Evolutionary conservation across 2,888 invertebrate genomes (phyloP), one percentile per base, ranked within the genome.

Genomic region (Metellina segmentata): DNA sequence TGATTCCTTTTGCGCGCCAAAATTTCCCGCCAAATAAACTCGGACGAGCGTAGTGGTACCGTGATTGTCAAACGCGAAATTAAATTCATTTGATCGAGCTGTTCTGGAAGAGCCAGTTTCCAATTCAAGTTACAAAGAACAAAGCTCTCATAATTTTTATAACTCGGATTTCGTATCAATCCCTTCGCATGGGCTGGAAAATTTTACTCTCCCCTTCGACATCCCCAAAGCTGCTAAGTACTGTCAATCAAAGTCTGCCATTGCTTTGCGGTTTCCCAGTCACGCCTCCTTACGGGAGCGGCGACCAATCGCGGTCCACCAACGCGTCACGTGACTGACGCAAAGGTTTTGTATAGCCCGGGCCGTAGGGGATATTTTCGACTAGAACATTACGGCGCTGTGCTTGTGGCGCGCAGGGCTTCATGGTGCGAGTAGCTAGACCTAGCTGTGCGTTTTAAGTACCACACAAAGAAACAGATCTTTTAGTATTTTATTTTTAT

Each of bases 391-490:
- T 91, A 77, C 81, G 89, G 82, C 89, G 89, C 92, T 89, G 89
- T 82, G 92, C 89, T 92, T 81, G 77, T 51, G 74, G 61, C 83
- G 91, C 72, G 82, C 78, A 71, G 69, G 86, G 52, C n/a, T 82
- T 83, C 82, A 91, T 91, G 91, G 85, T 88, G 88, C 78, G 88
- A 88, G 88, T 91, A 91, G 91, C 79, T 91, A 91, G 91, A 71
- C 70, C 75, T 75, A 49, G 48, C 49, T 52, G 82, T 83, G 86
- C 91, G 87, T 78, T 87, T 82, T 91, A 82, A 91, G 53, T 71
- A 81, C 52, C 53, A 71, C 48, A 82, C 52, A 75, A 85, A 86
- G 82, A 53, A 81, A 78, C 61, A 91, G 85, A 85, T 88, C 79
- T 72, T 81, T 89, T 81, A 85, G 78, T 77, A 89, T 82, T 81